Evolutionary conservation across 2,113 vertebrate genomes (phyloP), one percentile per base, ranked within the genome.

Genomic region (Ochotona curzoniae): DNA sequence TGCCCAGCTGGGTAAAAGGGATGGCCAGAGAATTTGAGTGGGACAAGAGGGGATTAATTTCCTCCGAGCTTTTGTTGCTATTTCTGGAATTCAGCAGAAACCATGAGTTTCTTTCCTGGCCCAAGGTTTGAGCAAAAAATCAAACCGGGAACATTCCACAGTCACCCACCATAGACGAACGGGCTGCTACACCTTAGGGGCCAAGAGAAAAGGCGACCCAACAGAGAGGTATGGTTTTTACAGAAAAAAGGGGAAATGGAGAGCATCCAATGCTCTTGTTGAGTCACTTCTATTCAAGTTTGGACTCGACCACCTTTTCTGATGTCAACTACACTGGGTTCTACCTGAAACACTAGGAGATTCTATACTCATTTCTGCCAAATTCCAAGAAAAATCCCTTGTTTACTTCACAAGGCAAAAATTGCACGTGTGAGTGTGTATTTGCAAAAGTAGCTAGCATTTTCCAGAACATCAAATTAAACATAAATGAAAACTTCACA

Each of bases 61-160:
- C 69, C 90, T 90, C 44, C 21, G 10, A 25, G 38, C 12, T 61
- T 71, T 57, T 85, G 64, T 25, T 57, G 23, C 49, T 74, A 67
- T 84, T 92, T 93, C 83, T 84, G 81, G 67, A 95, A 93, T 76
- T 90, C 86, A 76, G 32, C 4, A 87, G 54, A 88, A 78, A 93
- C 30, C 93, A 71, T 14, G 7, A 18, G n/a, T 83, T 83, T 92
- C 63, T 88, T 63, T 73, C 32, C 76, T 69, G 83, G 44, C 14
- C 71, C 38, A 67, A 51, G 30, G 78, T 86, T 49, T 64, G 32
- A 95, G 61, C 60, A 57, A 87, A 87, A 44, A 88, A 66, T 75
- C n/a, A 28, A 83, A 70, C 47, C 1, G 14, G 47, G 61, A 79
- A 83, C 67, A 80, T 32, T 44, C 44, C 44, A n/a, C 6, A 78